These are phyloP conservation scores for Campylomormyrus numenius DNA, from an alignment of 2,113 vertebrate genomes.

Conservation along the genomic window DNA sequence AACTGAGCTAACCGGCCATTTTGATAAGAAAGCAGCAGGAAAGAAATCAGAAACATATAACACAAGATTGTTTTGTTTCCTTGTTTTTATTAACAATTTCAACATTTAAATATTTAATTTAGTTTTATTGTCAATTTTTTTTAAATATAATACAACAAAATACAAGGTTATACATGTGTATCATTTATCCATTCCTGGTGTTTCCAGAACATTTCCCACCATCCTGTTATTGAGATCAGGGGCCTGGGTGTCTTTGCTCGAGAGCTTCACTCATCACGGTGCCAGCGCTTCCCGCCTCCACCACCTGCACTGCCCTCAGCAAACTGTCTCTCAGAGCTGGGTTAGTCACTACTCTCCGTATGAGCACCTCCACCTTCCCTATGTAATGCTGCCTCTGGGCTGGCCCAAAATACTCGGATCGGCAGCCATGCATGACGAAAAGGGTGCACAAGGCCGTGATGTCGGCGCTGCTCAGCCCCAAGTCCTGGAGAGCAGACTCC, in stretches of 20 bases:
- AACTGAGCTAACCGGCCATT: conserved; percentile 45
- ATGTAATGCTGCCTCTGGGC: conserved; percentile 32
- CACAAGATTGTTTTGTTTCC: background rate
- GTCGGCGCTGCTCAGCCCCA: conserved; percentile 42
- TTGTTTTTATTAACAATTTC: background rate
- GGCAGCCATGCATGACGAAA: conserved; percentile 42
- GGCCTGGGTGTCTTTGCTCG: background rate
- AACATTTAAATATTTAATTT: background rate
- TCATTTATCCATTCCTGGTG: background rate
- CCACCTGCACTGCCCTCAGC: conserved; percentile 43
- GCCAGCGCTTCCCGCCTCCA: conserved; percentile 36
- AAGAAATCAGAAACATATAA: background rate
- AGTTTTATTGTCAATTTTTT: background rate
- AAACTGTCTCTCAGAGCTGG: conserved; percentile 36
- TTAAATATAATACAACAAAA: background rate
- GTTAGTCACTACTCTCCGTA: conserved; percentile 43
- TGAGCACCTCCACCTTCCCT: conserved; percentile 31
- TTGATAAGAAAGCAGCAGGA: accelerated
- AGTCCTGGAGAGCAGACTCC: conserved; percentile 44
- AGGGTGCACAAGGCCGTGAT: conserved; percentile 44
- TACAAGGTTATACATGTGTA: background rate
- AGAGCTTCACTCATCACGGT: background rate
- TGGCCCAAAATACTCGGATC: conserved; percentile 36
- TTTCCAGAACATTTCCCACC: background rate
- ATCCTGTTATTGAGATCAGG: background rate